Base-by-base conservation (phyloP, 2,888 invertebrate species). In the Macrophya alboannulata region DNA sequence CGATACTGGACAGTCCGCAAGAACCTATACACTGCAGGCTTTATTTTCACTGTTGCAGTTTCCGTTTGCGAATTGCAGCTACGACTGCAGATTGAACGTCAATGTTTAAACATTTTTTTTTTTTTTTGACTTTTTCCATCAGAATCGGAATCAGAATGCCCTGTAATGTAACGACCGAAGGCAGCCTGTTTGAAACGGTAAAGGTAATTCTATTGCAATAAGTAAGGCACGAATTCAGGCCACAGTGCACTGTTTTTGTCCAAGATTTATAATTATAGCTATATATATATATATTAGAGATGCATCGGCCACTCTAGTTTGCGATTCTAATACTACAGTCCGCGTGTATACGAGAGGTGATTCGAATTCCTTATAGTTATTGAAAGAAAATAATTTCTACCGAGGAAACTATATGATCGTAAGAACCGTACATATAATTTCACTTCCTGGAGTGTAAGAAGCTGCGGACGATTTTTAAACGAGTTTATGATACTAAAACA, bases 131-230 rank as follows among this genome's bases (percentile, higher is more conserved):
- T 2, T 31, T 31, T 31, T 31, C 1, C 1, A 62, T 25, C 25
- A 68, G 6, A 68, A 62, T 62, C 25, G 25, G 4, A 62, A 62
- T 62, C 37, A 6, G 37, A 68, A 68, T 37, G 17, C 15, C 37
- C 68, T 37, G 37, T 6, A 68, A 31, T 31, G 3, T 68, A 37
- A 68, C 68, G 31, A 68, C 31, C 9, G 1, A 37, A 74, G 21
- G n/a, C 25, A 45, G 72, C 68, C 21, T 17, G 72, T 45, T 74
- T 45, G 12, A 74, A 74, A 74, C 72, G 72, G 72, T 74, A 74
- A 74, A 74, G 45, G 72, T 74, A 74, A 74, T 74, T 74, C 72
- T 74, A 74, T 74, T 74, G 72, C 72, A 74, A 74, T 74, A 74
- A 74, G 72, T 74, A 74, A 74, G 72, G 8, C 72, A 74, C 12